Evolutionary conservation across 2,113 vertebrate genomes (phyloP), one percentile per base, ranked within the genome.

Genomic region (Labrus mixtus): DNA sequence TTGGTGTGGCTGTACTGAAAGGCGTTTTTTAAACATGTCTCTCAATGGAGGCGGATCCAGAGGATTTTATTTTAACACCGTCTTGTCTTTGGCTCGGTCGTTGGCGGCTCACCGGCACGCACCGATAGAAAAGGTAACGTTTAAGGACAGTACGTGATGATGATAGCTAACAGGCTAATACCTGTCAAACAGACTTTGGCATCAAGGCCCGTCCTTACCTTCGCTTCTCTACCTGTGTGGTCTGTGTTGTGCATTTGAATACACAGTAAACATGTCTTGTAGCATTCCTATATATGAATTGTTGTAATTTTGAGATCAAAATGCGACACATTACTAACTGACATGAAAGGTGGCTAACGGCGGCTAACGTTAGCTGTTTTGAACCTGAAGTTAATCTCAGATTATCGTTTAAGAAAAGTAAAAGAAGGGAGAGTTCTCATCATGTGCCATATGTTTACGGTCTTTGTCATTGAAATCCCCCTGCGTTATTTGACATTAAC

Each of bases 61-160:
- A 56, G 97, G 96, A 0, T 99, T 99, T 84, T 99, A 98, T 84
- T 98, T 99, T 83, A 97, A 95, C 88, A 99, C 97, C 0, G 97
- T 99, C 48, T 79, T 99, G 85, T 98, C 97, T 0, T 77, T 99
- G 88, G 96, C 97, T 7, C 96, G 97, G 9, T 98, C 97, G 9
- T 81, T 98, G 87, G 96, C 97, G 0, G 96, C 96, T 76, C 97
- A 98, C 92, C 95, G 87, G 56, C 96, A 95, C 0, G 96, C 97
- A 11, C 96, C 97, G 1, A 77, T 97, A 85, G 97, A 98, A 19
- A 98, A 99, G 96, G 97, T 98, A 93, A 92, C 33, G n/a, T 2
- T 8, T 22, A 51, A 3, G 6, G 1, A n/a, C 48, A 10, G 13
- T 5, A 33, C n/a, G 33, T 9, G 11, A 23, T 25, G 25, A 13